These are phyloP conservation scores for Lysiphlebus fabarum DNA, from an alignment of 1,140 invertebrate species.

Conservation along the genomic window DNA sequence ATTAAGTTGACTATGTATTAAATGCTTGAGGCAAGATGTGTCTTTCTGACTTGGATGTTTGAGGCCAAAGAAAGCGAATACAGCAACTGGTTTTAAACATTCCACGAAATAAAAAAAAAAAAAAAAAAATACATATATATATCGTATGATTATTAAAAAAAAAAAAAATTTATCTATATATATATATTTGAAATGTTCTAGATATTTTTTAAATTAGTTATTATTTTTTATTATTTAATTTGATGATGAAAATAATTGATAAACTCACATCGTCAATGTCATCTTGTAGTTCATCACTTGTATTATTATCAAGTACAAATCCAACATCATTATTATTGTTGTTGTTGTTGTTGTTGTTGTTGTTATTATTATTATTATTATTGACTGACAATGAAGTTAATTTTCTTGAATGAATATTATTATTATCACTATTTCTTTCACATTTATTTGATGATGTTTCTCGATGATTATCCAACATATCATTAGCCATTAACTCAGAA, in stretches of 20 bases:
- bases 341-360: constrained; percentile 2
- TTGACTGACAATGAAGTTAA: constrained; percentile 40
- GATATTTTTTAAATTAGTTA: no score
- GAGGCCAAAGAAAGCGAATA: constrained; percentile 36
- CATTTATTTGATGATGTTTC: constrained; percentile 30
- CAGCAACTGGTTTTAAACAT: constrained; percentile 38
- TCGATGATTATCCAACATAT: constrained; percentile 48
- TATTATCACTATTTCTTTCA: constrained; percentile 46
- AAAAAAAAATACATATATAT: constrained; percentile 9
- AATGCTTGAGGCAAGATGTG: constrained; percentile 31
- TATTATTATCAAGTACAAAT: constrained; percentile 58
- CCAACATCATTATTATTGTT: constrained; percentile 54
- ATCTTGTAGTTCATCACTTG: constrained; percentile 49
- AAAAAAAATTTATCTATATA: neutral
- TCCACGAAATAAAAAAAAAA: constrained; percentile 19
- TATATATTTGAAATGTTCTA: no score
- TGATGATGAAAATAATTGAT: neutral
- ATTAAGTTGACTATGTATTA: constrained; percentile 4
- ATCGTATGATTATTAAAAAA: neutral
- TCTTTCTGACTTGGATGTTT: constrained; percentile 26
- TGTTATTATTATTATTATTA: constrained; percentile 14
- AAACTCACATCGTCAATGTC: constrained; percentile 57
- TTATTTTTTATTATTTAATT: neutral
- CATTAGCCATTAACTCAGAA: constrained; percentile 48
- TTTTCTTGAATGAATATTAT: constrained; percentile 53